Evolutionary conservation across 2,888 invertebrate species (phyloP).

Genomic region (Alcis repandata): DNA sequence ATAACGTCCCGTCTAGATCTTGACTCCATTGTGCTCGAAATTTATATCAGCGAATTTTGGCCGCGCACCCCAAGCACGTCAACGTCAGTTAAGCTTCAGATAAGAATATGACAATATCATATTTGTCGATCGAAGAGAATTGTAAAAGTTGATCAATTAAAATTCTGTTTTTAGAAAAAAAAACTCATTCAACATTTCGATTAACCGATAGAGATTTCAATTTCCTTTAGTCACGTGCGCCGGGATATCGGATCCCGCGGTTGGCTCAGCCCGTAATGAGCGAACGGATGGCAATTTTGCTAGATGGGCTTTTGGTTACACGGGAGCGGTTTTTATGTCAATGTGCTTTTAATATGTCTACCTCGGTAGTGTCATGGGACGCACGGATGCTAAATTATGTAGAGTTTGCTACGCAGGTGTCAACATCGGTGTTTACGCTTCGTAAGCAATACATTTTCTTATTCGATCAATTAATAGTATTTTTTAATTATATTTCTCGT

Average conservation of each 20-base stretch:
- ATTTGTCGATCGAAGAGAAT: slow-evolving; percentile 4
- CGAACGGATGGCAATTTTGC: slow-evolving; percentile 83
- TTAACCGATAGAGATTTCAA: slow-evolving; percentile 86
- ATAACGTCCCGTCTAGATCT: neutral
- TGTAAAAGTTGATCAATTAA: slow-evolving; percentile 58
- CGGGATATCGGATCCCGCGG: slow-evolving; percentile 83
- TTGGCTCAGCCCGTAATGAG: slow-evolving; percentile 83
- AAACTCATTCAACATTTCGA: slow-evolving; percentile 78
- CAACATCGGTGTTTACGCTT: slow-evolving; percentile 16
- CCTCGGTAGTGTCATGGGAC: slow-evolving; percentile 56
- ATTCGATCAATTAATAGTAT: no score
- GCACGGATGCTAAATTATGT: slow-evolving; percentile 54
- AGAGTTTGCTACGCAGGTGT: slow-evolving; percentile 27
- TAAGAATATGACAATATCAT: slow-evolving; percentile 7
- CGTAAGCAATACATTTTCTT: no score
- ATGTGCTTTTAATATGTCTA: slow-evolving; percentile 77
- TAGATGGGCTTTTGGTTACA: slow-evolving; percentile 84
- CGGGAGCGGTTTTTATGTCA: slow-evolving; percentile 70
- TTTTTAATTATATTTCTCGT: no score
- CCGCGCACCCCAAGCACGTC: slow-evolving; percentile 1
- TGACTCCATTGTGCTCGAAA: neutral
- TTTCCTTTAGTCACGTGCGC: slow-evolving; percentile 85
- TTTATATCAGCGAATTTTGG: neutral
- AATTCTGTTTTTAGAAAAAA: slow-evolving; percentile 66
- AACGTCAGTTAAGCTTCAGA: slow-evolving; percentile 7